Evolutionary conservation across 2,888 invertebrate species (phyloP), one percentile per base, ranked within the genome.

Genomic region (Fragum fragum): DNA sequence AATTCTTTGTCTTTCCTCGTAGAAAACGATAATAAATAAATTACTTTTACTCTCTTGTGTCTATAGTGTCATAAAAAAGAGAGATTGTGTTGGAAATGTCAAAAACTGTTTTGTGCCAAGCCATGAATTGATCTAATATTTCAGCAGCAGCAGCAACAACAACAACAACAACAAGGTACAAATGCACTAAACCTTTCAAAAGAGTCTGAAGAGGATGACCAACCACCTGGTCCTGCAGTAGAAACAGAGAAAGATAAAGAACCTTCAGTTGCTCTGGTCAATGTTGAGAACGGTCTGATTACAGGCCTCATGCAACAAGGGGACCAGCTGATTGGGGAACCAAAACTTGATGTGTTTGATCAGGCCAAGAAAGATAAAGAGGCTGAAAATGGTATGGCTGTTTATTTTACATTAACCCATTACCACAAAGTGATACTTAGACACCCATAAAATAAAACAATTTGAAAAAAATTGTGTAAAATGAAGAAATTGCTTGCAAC

Each of bases 101-200:
- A n/a, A n/a, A n/a, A n/a, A n/a, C n/a, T n/a, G n/a, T n/a, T n/a
- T n/a, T n/a, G n/a, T 69, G 79, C 39, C 85, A 83, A 32, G 82
- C 88, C 11, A 80, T 88, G 9, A 36, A 36, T 36, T 36, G 32
- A 36, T 36, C 32, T 36, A 6, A 36, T 36, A 36, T 36, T 36
- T 36, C 32, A 36, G 55, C 79, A 89, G 28, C 83, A 86, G 52
- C 87, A 88, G 72, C 89, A 89, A 68, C 90, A 89, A 42, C 87
- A 88, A 74, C 90, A 89, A 55, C 90, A 89, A 52, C 89, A 88
- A 57, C 88, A 87, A 21, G 63, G 88, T 28, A 74, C 90, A 52
- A 88, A 85, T 70, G 87, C 88, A 74, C 81, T 89, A 63, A 87
- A 89, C 81, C 85, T 87, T 36, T 81, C 84, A 55, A 86, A 83